Percentiles rank a stretch among this genome's conserved stretches.
Evolutionary conservation across 35 echinoderm and acorn worm genomes (phyloP).

Genomic region (Anneissia japonica): DNA sequence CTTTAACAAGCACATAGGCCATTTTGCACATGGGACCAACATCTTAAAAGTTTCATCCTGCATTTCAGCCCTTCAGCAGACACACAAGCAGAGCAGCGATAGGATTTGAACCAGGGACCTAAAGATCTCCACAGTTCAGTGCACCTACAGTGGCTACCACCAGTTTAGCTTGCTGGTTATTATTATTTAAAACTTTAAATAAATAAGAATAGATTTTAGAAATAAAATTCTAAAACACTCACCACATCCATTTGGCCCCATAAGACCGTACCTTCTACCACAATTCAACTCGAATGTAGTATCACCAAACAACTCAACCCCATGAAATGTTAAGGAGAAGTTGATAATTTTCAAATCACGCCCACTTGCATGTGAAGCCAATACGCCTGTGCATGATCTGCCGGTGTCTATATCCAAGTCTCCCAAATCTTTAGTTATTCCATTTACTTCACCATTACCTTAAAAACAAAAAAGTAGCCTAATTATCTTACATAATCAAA

Average conservation of each 20-base stretch:
- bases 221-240: slow-evolving; percentile 4
- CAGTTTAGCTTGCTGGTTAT: background rate
- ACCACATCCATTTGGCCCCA: slow-evolving; percentile 93
- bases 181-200: background rate
- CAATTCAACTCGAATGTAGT: slow-evolving; percentile 82
- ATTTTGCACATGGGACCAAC: too few relatives aligned
- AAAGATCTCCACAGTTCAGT: background rate
- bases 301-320: slow-evolving; percentile 73
- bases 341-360: slow-evolving; percentile 86
- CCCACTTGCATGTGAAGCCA: slow-evolving; percentile 67
- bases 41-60: too few relatives aligned
- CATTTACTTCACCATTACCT: slow-evolving; percentile 6
- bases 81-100: background rate
- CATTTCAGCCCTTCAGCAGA: too few relatives aligned
- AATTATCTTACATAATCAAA: too few relatives aligned
- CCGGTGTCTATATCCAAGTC: slow-evolving; percentile 44
- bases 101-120: background rate
- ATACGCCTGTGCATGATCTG: slow-evolving; percentile 66
- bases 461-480: too few relatives aligned
- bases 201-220: background rate
- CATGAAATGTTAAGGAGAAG: slow-evolving; percentile 90
- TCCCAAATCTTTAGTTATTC: background rate
- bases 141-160: background rate
- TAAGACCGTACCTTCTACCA: slow-evolving; percentile 69
- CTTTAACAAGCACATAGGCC: too few relatives aligned